Percentiles rank a stretch among this genome's conserved stretches.
Conservation (phyloP, 2,888 invertebrate species). For the Thalpophila matura region DNA sequence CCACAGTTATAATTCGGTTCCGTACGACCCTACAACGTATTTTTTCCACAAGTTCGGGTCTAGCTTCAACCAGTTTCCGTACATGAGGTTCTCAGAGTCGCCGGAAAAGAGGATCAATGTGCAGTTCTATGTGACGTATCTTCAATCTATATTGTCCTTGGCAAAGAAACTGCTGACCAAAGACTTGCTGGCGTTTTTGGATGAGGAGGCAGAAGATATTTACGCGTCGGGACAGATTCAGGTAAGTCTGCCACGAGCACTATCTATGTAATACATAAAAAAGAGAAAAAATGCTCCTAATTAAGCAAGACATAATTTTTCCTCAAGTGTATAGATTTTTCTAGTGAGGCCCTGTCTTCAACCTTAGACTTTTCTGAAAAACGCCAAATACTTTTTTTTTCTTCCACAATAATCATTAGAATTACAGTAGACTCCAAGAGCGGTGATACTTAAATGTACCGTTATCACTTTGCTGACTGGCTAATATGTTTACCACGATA, state of each 20-base stretch:
- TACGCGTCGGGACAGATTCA: slow-evolving; percentile 93
- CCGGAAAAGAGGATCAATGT: slow-evolving; percentile 92
- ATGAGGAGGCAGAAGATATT: slow-evolving; percentile 96
- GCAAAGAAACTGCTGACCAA: slow-evolving; percentile 97
- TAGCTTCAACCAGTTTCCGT: slow-evolving; percentile 97
- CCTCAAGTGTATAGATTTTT: too few relatives aligned
- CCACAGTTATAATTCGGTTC: slow-evolving; percentile 92
- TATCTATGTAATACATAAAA: too few relatives aligned
- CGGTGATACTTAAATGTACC: too few relatives aligned
- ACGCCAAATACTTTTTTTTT: too few relatives aligned
- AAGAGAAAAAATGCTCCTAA: too few relatives aligned
- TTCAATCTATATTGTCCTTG: slow-evolving; percentile 94
- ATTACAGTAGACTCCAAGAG: too few relatives aligned
- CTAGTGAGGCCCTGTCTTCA: too few relatives aligned
- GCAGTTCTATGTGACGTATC: slow-evolving; percentile 94
- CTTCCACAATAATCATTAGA: too few relatives aligned
- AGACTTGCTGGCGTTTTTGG: slow-evolving; percentile 95
- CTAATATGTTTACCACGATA: too few relatives aligned
- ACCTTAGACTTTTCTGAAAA: too few relatives aligned
- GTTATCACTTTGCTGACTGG: too few relatives aligned
- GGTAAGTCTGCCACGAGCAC: slow-evolving; percentile 77
- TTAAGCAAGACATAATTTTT: too few relatives aligned
- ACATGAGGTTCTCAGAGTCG: slow-evolving; percentile 94
- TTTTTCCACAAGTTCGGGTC: slow-evolving; percentile 98
- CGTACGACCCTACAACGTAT: slow-evolving; percentile 95